Evolutionary conservation across 2,888 invertebrate genomes (phyloP).

Genomic region (Phengaris alcon): DNA sequence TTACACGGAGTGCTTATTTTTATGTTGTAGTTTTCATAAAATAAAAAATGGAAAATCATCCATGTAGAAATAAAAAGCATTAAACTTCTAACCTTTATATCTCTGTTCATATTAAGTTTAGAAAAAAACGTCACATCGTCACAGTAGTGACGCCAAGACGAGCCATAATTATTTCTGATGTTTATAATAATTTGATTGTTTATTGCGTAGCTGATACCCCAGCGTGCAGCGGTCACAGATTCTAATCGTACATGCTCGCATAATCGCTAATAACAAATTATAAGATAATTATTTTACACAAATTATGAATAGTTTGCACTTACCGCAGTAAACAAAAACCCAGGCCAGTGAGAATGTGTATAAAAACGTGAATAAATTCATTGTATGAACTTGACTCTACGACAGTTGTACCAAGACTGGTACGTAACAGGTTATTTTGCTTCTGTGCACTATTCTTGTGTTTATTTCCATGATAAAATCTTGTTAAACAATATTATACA

Average conservation of each 20-base stretch:
- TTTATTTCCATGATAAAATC: too few species aligned
- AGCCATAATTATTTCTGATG: too few species aligned
- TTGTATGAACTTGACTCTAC: not conserved
- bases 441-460: conserved; percentile 9
- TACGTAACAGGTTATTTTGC: not conserved
- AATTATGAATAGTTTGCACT: not conserved
- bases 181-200: not conserved
- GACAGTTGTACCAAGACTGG: conserved; percentile 4
- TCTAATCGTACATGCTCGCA: not conserved
- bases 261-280: too few species aligned
- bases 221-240: not conserved
- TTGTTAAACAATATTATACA: not conserved
- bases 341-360: conserved; percentile 11
- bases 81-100: too few species aligned
- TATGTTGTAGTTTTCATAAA: too few species aligned
- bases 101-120: too few species aligned
- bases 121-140: too few species aligned
- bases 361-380: conserved; percentile 16
- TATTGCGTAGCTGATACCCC: not conserved
- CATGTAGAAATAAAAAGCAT: too few species aligned
- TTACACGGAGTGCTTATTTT: too few species aligned
- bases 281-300: not conserved
- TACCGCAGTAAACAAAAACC: conserved; percentile 22
- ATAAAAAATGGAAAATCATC: too few species aligned
- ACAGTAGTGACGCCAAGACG: too few species aligned